A percentile compares a stretch with the other conserved stretches of the same genome.
Evolutionary conservation across 2,113 vertebrate genomes (phyloP).

Genomic region (Chaetodon trifascialis): DNA sequence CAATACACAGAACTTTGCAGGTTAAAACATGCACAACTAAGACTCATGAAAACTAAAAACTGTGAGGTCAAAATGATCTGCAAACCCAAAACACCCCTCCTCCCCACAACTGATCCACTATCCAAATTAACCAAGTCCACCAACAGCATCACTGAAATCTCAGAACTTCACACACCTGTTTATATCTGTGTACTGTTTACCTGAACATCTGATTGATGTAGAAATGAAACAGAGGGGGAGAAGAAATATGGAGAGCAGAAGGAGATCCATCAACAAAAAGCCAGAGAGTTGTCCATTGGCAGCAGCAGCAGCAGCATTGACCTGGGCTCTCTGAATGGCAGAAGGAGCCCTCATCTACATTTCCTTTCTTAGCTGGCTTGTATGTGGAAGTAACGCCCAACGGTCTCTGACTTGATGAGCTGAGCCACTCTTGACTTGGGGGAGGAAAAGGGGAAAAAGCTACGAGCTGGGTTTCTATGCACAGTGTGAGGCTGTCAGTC

Average conservation of each 20-base stretch:
- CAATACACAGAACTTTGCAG: background rate
- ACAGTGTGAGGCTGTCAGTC: constrained; percentile 42
- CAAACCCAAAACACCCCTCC: background rate
- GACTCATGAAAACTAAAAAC: background rate
- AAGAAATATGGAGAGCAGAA: constrained; percentile 15
- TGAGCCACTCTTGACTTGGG: constrained; percentile 58
- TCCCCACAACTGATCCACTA: background rate
- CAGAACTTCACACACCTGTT: background rate
- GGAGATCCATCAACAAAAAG: constrained; percentile 79
- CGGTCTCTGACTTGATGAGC: constrained; percentile 86
- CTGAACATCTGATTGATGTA: constrained; percentile 12
- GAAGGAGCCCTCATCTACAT: constrained; percentile 90
- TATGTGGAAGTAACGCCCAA: constrained; percentile 92
- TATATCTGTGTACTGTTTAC: constrained; percentile 12
- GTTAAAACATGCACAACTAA: background rate
- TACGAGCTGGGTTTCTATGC: constrained; percentile 32
- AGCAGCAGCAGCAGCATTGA: constrained; percentile 79
- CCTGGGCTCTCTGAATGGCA: constrained; percentile 84
- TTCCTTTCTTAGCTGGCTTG: constrained; percentile 90
- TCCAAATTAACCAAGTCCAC: background rate
- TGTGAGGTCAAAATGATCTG: background rate
- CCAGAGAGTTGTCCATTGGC: constrained; percentile 78
- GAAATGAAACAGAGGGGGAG: constrained; percentile 6
- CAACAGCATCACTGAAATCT: background rate
- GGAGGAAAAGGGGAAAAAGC: background rate